Percentiles rank a stretch among this genome's conserved stretches.
Conservation (phyloP, 2,797 vertebrate genomes). For the Chrosomus eos region DNA sequence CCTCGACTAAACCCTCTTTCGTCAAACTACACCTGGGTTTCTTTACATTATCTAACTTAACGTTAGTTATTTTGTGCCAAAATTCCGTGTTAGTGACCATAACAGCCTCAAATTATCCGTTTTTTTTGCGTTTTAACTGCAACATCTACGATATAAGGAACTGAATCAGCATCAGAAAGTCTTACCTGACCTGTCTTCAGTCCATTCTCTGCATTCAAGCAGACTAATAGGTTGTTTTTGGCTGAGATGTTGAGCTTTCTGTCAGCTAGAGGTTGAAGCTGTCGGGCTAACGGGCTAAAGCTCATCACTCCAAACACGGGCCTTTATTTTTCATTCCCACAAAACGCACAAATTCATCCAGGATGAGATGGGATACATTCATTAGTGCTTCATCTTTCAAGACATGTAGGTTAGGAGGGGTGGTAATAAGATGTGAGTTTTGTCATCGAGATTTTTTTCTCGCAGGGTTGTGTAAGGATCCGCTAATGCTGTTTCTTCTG, state of each 20-base stretch:
- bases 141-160: neutral
- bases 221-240: constrained; percentile 5
- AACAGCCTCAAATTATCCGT: neutral
- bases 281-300: constrained; percentile 51
- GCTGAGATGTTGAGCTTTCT: constrained; percentile 36
- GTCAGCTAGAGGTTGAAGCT: constrained; percentile 40
- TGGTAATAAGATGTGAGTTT: neutral
- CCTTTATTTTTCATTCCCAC: constrained; percentile 15
- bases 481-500: constrained; percentile 51
- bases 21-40: neutral
- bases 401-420: neutral
- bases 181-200: constrained; percentile 46
- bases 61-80: too few relatives aligned
- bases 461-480: constrained; percentile 7
- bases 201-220: constrained; percentile 36
- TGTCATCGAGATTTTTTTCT: neutral
- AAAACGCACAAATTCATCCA: constrained; percentile 16
- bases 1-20: neutral
- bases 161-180: neutral
- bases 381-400: neutral
- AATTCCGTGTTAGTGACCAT: neutral
- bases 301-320: constrained; percentile 23
- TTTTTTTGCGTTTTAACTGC: neutral
- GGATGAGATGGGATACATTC: neutral
- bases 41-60: neutral